Percentiles rank a stretch among this genome's conserved stretches.
These are phyloP conservation scores for Propithecus deckenii DNA, from an alignment of 2,797 vertebrate species.

Conservation along the genomic window DNA sequence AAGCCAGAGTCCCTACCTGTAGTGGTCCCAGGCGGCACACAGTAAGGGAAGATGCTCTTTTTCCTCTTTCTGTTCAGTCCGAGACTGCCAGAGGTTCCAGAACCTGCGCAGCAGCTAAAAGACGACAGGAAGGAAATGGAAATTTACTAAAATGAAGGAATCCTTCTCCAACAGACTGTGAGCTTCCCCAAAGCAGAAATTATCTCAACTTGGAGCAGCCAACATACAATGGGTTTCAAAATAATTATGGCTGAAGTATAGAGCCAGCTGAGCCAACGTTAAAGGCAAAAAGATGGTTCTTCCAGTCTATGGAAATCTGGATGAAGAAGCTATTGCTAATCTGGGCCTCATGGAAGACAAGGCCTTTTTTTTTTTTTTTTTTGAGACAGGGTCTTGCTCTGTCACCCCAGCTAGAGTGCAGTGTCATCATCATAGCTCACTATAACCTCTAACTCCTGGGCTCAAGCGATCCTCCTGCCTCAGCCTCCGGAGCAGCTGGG, in stretches of 20 bases:
- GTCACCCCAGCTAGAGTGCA: background rate
- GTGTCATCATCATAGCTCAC: background rate
- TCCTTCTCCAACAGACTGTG: background rate
- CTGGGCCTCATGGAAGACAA: background rate
- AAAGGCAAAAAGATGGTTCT: background rate
- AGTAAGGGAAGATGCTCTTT: constrained; percentile 78
- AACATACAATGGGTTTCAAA: background rate
- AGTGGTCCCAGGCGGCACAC: constrained; percentile 79
- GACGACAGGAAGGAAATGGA: background rate
- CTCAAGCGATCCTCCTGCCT: background rate
- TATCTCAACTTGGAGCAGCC: background rate
- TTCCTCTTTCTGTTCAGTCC: constrained; percentile 90
- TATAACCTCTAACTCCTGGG: background rate
- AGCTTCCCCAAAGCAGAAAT: background rate
- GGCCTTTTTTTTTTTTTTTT: background rate
- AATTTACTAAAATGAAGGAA: background rate
- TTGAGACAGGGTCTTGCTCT: background rate
- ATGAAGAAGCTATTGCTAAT: background rate
- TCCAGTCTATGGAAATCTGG: background rate
- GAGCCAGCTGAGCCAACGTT: background rate
- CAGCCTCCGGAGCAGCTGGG: background rate
- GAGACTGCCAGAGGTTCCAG: constrained; percentile 89
- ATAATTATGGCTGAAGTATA: background rate
- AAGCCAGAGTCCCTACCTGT: constrained; percentile 84
- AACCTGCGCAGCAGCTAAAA: constrained; percentile 86